Conservation (phyloP, 1,140 invertebrate genomes). For the Panulirus ornatus region DNA sequence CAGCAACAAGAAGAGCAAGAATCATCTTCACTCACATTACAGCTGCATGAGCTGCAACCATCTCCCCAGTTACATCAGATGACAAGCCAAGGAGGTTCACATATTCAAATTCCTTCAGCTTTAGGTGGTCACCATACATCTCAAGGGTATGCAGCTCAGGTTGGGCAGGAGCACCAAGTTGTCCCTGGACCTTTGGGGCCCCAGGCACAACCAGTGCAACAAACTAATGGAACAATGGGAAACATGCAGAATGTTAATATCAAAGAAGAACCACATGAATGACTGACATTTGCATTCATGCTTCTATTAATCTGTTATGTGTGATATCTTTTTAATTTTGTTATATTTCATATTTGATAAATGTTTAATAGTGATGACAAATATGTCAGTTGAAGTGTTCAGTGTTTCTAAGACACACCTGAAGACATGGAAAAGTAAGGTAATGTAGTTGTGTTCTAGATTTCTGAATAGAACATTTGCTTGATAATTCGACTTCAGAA, state of each 20-base stretch:
- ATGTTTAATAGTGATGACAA: background rate
- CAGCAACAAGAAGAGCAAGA: slow-evolving; percentile 24
- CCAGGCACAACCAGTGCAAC: slow-evolving; percentile 54
- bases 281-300: background rate
- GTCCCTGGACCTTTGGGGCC: slow-evolving; percentile 60
- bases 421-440: background rate
- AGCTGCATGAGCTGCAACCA: slow-evolving; percentile 58
- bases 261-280: slow-evolving; percentile 56
- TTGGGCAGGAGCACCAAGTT: background rate
- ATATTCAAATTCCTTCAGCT: slow-evolving; percentile 20
- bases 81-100: background rate
- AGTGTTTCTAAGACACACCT: background rate
- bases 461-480: background rate
- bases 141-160: slow-evolving; percentile 22
- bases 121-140: slow-evolving; percentile 10
- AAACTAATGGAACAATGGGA: background rate
- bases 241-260: slow-evolving; percentile 11
- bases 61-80: slow-evolving; percentile 61
- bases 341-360: background rate
- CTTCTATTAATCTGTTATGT: background rate
- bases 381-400: background rate
- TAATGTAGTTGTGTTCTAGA: background rate
- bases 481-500: background rate
- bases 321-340: background rate
- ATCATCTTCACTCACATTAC: background rate